Conservation (phyloP, 2,113 vertebrate species). For the Cephalopholis sonnerati region DNA sequence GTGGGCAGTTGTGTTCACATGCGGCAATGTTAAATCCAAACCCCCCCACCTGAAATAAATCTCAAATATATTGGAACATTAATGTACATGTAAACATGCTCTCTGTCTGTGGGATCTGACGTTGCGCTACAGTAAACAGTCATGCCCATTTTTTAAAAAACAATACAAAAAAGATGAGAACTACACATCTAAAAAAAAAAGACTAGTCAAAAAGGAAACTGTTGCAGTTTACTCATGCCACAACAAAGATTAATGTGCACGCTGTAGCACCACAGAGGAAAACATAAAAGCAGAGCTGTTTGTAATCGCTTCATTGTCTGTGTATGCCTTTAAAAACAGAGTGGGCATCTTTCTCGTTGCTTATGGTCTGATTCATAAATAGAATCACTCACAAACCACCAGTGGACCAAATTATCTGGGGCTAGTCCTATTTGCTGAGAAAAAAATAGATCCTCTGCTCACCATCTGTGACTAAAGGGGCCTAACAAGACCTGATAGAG, state of each 20-base stretch:
- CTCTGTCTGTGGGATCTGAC: conserved; percentile 9
- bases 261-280: conserved; percentile 13
- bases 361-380: conserved; percentile 53
- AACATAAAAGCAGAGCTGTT: conserved; percentile 19
- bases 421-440: conserved; percentile 57
- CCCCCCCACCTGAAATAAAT: neutral
- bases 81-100: conserved; percentile 45
- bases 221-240: conserved; percentile 50
- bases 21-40: neutral
- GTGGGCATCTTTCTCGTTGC: conserved; percentile 3
- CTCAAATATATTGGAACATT: conserved; percentile 8
- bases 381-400: conserved; percentile 29
- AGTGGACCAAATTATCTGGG: conserved; percentile 50
- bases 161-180: conserved; percentile 26
- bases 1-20: conserved; percentile 7
- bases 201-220: conserved; percentile 1
- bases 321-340: conserved; percentile 7
- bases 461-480: conserved; percentile 61
- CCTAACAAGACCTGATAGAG: conserved; percentile 50
- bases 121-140: conserved; percentile 41
- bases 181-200: neutral
- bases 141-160: conserved; percentile 32
- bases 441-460: conserved; percentile 44
- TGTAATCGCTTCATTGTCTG: neutral
- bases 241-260: conserved; percentile 33